Conservation (phyloP, 2,113 vertebrate genomes). For the Tichodroma muraria region DNA sequence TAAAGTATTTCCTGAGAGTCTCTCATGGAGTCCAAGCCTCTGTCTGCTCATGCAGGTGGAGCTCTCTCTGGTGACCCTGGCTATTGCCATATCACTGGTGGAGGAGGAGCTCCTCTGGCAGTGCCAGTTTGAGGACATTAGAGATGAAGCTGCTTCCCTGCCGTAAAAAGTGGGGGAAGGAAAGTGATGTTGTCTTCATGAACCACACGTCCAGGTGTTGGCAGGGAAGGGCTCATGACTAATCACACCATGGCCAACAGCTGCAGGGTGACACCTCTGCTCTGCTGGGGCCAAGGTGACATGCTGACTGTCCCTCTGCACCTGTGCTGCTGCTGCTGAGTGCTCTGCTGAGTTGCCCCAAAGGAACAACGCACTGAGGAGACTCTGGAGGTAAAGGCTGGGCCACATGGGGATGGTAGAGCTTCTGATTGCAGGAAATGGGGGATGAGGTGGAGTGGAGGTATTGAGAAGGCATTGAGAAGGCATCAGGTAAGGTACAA, state of each 20-base stretch:
- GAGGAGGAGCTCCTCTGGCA: neutral
- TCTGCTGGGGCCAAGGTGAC: neutral
- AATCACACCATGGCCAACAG: neutral
- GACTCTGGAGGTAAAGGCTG: neutral
- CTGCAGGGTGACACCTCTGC: neutral
- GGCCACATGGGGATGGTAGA: neutral
- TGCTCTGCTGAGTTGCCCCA: neutral
- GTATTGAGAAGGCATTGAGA: neutral
- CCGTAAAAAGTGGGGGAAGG: neutral
- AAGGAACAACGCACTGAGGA: accelerated
- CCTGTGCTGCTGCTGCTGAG: accelerated
- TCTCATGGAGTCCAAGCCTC: neutral
- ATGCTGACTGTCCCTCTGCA: neutral
- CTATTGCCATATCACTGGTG: neutral
- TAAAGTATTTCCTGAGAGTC: neutral
- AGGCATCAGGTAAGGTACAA: neutral
- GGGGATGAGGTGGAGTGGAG: neutral
- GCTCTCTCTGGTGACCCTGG: neutral
- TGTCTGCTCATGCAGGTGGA: neutral
- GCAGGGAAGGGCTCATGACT: neutral
- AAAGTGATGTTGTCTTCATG: neutral
- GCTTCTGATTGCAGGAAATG: neutral
- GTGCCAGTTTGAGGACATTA: neutral
- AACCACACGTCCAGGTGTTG: neutral
- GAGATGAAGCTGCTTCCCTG: neutral